Evolutionary conservation across 1,140 invertebrate genomes (phyloP).

Genomic region (Colletes latitarsis): DNA sequence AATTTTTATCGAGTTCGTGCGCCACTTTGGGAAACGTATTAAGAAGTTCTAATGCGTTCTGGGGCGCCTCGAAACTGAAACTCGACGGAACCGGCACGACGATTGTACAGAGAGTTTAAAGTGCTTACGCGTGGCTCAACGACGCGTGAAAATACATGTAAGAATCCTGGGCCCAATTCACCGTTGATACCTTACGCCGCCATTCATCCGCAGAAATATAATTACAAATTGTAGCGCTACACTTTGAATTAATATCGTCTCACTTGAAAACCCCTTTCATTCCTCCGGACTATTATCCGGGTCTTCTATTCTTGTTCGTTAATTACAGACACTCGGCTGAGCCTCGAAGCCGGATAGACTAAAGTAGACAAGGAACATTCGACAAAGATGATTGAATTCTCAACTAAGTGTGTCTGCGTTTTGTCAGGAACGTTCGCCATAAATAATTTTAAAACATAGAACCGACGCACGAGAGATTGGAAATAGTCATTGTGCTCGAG

Average conservation of each 20-base stretch:
- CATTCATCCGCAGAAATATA: slow-evolving; percentile 19
- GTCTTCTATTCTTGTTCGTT: background rate
- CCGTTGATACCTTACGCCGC: background rate
- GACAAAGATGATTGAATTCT: slow-evolving; percentile 17
- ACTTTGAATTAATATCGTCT: slow-evolving; percentile 39
- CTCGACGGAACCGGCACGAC: slow-evolving; percentile 5
- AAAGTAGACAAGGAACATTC: slow-evolving; percentile 14
- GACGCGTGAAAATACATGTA: background rate
- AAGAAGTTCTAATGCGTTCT: slow-evolving; percentile 21
- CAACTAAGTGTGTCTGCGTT: background rate
- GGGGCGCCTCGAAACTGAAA: slow-evolving; percentile 24
- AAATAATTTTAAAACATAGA: background rate
- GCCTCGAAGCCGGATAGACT: background rate
- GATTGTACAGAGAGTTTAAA: slow-evolving; percentile 26
- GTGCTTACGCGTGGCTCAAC: slow-evolving; percentile 1
- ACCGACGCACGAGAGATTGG: background rate
- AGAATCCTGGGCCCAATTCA: background rate
- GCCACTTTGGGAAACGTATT: slow-evolving; percentile 36
- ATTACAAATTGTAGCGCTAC: slow-evolving; percentile 25
- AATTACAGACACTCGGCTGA: slow-evolving; percentile 10
- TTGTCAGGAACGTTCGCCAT: background rate
- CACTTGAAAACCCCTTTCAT: slow-evolving; percentile 5
- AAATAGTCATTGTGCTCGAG: too few relatives aligned
- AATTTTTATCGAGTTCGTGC: slow-evolving; percentile 35
- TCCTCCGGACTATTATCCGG: slow-evolving; percentile 12